Conservation (phyloP, 2,888 invertebrate species). For the Acanthosepion lycidas region DNA sequence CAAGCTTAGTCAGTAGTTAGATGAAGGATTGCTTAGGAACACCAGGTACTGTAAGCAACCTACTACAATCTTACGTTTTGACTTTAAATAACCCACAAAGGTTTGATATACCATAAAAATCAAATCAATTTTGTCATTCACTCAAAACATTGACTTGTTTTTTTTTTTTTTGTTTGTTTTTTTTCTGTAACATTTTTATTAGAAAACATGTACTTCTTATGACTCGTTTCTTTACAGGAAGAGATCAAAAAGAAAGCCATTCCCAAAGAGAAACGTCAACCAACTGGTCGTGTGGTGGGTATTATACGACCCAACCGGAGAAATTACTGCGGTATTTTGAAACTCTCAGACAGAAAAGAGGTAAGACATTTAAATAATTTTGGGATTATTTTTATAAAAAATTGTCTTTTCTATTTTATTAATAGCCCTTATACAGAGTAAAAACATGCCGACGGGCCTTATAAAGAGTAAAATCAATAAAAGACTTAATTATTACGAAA, state of each 20-base stretch:
- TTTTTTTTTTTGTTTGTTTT: not conserved
- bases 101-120: too few relatives aligned
- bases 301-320: conserved; percentile 97
- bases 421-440: too few relatives aligned
- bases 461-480: too few relatives aligned
- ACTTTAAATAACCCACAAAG: too few relatives aligned
- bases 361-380: conserved; percentile 57
- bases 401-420: not conserved
- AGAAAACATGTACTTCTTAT: not conserved
- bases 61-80: too few relatives aligned
- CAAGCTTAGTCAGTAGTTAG: too few relatives aligned
- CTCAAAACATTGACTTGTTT: not conserved
- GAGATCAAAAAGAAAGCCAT: conserved; percentile 61
- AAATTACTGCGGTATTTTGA: conserved; percentile 96
- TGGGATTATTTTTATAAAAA: not conserved
- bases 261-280: conserved; percentile 66
- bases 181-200: not conserved
- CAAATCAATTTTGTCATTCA: not conserved
- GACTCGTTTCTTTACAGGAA: conserved; percentile 57
- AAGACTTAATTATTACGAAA: too few relatives aligned
- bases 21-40: too few relatives aligned
- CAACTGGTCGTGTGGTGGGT: conserved; percentile 90
- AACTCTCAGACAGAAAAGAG: conserved; percentile 82
- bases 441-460: too few relatives aligned
- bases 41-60: too few relatives aligned